Percentiles rank a stretch among this genome's conserved stretches.
These are phyloP conservation scores for Cactoblastis cactorum DNA, from an alignment of 2,888 invertebrate species.

Conservation along the genomic window DNA sequence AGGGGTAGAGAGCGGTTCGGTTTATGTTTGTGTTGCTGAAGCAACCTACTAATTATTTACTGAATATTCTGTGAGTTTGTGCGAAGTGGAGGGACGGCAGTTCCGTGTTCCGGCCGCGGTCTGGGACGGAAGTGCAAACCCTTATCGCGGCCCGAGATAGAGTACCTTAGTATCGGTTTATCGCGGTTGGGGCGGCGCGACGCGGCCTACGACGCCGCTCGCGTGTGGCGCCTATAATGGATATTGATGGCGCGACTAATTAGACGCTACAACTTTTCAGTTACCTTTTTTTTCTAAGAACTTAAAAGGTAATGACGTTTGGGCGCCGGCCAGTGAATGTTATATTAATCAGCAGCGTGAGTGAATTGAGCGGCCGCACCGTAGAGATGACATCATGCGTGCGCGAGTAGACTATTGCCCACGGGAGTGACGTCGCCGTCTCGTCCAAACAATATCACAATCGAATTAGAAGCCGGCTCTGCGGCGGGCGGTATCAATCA, in stretches of 20 bases:
- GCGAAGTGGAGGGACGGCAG: constrained; percentile 19
- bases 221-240: constrained; percentile 77
- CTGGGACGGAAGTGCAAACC: constrained; percentile 56
- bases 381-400: constrained; percentile 50
- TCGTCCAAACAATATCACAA: constrained; percentile 69
- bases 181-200: constrained; percentile 32
- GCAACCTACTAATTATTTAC: constrained; percentile 8
- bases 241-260: constrained; percentile 76
- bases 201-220: constrained; percentile 41
- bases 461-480: constrained; percentile 67
- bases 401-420: constrained; percentile 43
- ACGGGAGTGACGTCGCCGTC: constrained; percentile 51
- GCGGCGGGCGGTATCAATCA: constrained; percentile 72
- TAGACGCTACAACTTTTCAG: constrained; percentile 55
- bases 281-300: constrained; percentile 44
- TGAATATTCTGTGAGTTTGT: constrained; percentile 15
- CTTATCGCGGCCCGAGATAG: constrained; percentile 52
- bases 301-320: constrained; percentile 34
- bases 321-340: constrained; percentile 50
- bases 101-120: constrained; percentile 31
- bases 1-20: constrained; percentile 2
- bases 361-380: constrained; percentile 40
- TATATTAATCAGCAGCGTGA: constrained; percentile 43
- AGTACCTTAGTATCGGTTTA: constrained; percentile 23
- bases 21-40: constrained; percentile 12